Evolutionary conservation across 2,888 invertebrate species (phyloP).

Genomic region (Prenolepis imparis): DNA sequence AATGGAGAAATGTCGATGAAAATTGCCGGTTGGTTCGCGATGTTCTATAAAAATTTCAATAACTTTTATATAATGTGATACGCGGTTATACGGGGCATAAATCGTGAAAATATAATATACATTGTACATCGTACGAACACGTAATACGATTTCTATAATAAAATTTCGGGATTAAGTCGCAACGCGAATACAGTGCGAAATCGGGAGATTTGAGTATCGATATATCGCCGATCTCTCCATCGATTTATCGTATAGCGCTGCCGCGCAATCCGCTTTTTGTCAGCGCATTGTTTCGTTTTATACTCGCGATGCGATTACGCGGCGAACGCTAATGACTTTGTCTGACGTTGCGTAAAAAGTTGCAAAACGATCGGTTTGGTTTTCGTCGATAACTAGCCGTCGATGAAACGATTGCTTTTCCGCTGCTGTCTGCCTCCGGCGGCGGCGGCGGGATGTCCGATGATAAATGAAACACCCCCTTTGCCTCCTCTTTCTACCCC

Average conservation of each 20-base stretch:
- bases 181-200: background rate
- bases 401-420: slow-evolving; percentile 44
- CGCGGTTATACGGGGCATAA: background rate
- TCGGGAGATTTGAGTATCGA: slow-evolving; percentile 18
- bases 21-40: background rate
- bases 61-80: background rate
- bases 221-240: slow-evolving; percentile 3
- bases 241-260: background rate
- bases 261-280: slow-evolving; percentile 29
- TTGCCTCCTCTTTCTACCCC: no score
- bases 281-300: slow-evolving; percentile 24
- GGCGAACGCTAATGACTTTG: slow-evolving; percentile 45
- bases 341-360: slow-evolving; percentile 45
- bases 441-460: slow-evolving; percentile 40
- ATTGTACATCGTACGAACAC: background rate
- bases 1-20: slow-evolving; percentile 46
- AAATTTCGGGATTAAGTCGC: slow-evolving; percentile 27
- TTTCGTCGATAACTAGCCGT: slow-evolving; percentile 44
- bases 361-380: slow-evolving; percentile 45
- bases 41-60: slow-evolving; percentile 38
- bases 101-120: background rate
- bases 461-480: no score
- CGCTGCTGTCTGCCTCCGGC: slow-evolving; percentile 35
- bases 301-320: slow-evolving; percentile 26
- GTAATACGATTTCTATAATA: background rate